Percentiles rank a stretch among this genome's conserved stretches.
These are phyloP conservation scores for Aelia acuminata DNA, from an alignment of 2,888 invertebrate species.

Conservation along the genomic window DNA sequence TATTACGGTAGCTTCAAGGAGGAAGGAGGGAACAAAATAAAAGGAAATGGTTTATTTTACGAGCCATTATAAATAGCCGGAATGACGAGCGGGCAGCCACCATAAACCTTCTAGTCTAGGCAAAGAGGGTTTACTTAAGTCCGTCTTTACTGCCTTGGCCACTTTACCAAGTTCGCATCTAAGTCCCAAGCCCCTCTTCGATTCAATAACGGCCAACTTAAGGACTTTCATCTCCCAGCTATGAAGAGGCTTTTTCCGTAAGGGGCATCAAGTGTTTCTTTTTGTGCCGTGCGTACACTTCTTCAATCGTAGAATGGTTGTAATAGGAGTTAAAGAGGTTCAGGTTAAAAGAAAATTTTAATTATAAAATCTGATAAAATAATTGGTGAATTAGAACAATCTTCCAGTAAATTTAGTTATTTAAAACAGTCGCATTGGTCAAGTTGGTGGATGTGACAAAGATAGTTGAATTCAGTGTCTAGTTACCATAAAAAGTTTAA, in stretches of 20 bases:
- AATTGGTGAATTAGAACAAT: no score
- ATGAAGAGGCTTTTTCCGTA: neutral
- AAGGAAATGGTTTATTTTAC: neutral
- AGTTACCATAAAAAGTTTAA: no score
- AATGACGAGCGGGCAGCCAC: neutral
- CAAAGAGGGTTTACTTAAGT: slow-evolving; percentile 15
- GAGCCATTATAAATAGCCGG: neutral
- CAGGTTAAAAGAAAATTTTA: no score
- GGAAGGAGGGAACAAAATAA: neutral
- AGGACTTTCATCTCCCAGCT: neutral
- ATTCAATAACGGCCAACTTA: slow-evolving; percentile 36
- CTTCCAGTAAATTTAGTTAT: no score
- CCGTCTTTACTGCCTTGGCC: neutral
- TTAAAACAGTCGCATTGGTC: no score
- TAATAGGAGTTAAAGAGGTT: neutral
- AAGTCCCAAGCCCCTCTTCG: neutral
- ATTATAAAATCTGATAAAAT: no score
- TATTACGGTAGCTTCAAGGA: neutral
- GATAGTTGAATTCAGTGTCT: no score
- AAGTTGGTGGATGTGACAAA: no score
- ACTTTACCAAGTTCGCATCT: neutral
- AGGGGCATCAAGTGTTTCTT: neutral
- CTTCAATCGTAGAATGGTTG: neutral
- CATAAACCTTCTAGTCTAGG: neutral
- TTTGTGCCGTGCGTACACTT: neutral